Evolutionary conservation across 2,888 invertebrate species (phyloP).

Genomic region (Diaprepes abbreviatus): DNA sequence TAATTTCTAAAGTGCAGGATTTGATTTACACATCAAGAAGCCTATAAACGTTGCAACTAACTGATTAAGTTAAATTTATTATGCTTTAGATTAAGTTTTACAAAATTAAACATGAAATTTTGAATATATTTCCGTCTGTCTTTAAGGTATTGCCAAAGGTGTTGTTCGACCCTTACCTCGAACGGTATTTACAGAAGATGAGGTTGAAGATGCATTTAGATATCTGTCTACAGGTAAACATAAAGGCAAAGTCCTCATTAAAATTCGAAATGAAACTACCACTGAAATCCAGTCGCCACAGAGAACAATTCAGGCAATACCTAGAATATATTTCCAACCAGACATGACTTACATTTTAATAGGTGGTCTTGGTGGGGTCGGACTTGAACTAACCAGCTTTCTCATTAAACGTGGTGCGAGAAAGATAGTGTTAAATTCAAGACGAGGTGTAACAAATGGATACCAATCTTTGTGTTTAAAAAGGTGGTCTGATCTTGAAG

Average conservation of each 20-base stretch:
- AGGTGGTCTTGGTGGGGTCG: slow-evolving; percentile 78
- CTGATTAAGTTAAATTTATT: too few relatives aligned
- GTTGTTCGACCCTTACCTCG: slow-evolving; percentile 78
- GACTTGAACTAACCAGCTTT: slow-evolving; percentile 74
- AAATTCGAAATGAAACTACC: slow-evolving; percentile 59
- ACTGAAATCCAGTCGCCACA: slow-evolving; percentile 24
- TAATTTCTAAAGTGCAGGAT: too few relatives aligned
- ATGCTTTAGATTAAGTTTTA: too few relatives aligned
- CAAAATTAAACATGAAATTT: too few relatives aligned
- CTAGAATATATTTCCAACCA: slow-evolving; percentile 55
- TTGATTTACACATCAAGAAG: too few relatives aligned
- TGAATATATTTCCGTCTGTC: too few relatives aligned
- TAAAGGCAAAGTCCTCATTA: slow-evolving; percentile 78
- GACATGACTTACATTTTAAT: slow-evolving; percentile 62
- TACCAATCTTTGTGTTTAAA: slow-evolving; percentile 72
- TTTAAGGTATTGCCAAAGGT: slow-evolving; percentile 71
- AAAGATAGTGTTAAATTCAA: slow-evolving; percentile 73
- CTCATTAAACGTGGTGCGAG: slow-evolving; percentile 73
- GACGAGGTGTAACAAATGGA: slow-evolving; percentile 72
- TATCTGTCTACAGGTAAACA: slow-evolving; percentile 79
- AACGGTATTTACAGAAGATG: slow-evolving; percentile 74
- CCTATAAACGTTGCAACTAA: too few relatives aligned
- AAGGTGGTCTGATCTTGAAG: slow-evolving; percentile 52
- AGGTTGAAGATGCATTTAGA: slow-evolving; percentile 80
- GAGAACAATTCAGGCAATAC: slow-evolving; percentile 50